phyloP scores from a whole-genome alignment of 2,113 vertebrate species.

The Pteronura brasiliensis region DNA sequence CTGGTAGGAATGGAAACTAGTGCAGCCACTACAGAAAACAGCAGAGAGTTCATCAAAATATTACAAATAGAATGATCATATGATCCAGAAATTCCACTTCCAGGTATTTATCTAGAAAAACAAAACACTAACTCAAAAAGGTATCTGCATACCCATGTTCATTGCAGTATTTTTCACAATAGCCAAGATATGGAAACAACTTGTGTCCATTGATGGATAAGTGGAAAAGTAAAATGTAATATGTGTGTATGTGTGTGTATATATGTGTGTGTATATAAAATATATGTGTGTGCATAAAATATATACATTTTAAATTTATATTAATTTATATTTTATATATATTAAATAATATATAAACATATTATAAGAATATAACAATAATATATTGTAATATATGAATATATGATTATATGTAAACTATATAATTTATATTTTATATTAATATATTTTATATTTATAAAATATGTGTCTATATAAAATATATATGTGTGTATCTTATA shows the following conservation, averaged over 20 bases:
- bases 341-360: too few species aligned
- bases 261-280: neutral
- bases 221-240: neutral
- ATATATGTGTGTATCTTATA: too few species aligned
- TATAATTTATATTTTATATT: too few species aligned
- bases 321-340: too few species aligned
- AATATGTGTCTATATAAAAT: too few species aligned
- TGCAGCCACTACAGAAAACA: neutral
- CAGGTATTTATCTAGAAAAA: neutral
- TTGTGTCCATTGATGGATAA: neutral
- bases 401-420: too few species aligned
- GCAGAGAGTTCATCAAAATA: neutral
- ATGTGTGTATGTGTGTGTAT: neutral
- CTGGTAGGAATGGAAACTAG: neutral
- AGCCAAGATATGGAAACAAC: neutral
- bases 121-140: neutral
- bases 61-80: neutral
- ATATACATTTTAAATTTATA: too few species aligned
- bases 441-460: too few species aligned
- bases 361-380: too few species aligned
- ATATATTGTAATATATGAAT: too few species aligned
- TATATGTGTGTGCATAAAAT: too few species aligned
- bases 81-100: neutral
- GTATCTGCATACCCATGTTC: neutral
- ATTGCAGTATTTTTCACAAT: neutral